Evolutionary conservation across 2,113 vertebrate genomes (phyloP).

Genomic region (Osmerus mordax): DNA sequence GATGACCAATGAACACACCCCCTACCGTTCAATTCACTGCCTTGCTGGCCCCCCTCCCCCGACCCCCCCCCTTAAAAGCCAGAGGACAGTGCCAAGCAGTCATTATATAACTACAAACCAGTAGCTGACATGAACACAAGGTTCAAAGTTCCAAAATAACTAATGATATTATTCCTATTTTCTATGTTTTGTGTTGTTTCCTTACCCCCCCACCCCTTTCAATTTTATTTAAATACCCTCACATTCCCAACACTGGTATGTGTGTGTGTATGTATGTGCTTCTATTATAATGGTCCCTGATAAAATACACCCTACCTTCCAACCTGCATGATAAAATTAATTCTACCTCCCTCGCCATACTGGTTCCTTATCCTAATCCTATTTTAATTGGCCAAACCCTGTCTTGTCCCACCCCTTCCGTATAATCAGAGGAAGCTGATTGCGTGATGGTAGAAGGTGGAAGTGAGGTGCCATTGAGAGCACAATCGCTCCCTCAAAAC

Average conservation of each 20-base stretch:
- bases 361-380: constrained; percentile 25
- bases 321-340: constrained; percentile 56
- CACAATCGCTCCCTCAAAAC: constrained; percentile 51
- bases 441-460: constrained; percentile 57
- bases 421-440: constrained; percentile 53
- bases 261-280: constrained; percentile 65
- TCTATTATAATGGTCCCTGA: constrained; percentile 36
- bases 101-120: constrained; percentile 39
- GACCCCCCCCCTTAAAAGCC: no score
- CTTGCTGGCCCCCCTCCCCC: no score
- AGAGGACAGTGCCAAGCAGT: constrained; percentile 15
- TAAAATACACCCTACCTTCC: no score
- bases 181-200: constrained; percentile 77
- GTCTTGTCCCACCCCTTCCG: constrained; percentile 32
- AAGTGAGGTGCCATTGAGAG: constrained; percentile 39
- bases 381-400: constrained; percentile 30
- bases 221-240: constrained; percentile 62
- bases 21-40: no score
- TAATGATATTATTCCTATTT: constrained; percentile 81
- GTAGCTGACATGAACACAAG: constrained; percentile 48
- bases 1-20: no score
- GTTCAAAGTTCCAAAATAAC: constrained; percentile 69
- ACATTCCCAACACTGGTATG: constrained; percentile 65
- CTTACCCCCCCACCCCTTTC: constrained; percentile 70
- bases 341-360: constrained; percentile 17